Conservation (phyloP, 2,888 invertebrate species). For the Chymomyza procnemis region DNA sequence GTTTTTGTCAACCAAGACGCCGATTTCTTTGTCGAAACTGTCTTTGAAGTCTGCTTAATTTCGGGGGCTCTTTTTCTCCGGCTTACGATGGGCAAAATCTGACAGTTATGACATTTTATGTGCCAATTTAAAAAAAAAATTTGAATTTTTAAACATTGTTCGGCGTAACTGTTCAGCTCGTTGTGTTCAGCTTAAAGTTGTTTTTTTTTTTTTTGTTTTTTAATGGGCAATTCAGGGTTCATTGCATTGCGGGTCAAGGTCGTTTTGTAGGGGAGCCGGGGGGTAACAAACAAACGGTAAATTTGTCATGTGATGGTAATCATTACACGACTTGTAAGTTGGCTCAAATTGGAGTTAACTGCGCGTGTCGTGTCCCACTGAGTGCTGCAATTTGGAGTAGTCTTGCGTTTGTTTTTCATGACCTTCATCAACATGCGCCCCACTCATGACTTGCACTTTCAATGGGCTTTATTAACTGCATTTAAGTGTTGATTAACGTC, state of each 20-base stretch:
- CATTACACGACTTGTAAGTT: not conserved
- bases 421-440: not conserved
- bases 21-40: not conserved
- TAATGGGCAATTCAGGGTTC: conserved; percentile 48
- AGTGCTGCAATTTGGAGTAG: not conserved
- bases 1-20: not conserved
- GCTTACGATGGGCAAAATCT: not conserved
- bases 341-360: not conserved
- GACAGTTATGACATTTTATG: conserved; percentile 68
- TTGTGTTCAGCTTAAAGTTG: conserved; percentile 23
- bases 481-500: not conserved
- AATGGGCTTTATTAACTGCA: not conserved
- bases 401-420: not conserved
- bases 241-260: conserved; percentile 67
- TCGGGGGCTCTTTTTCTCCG: not conserved
- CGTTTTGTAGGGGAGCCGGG: conserved; percentile 17
- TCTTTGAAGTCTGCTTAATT: not conserved
- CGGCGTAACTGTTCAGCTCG: conserved; percentile 43
- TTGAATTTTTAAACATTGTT: conserved; percentile 27
- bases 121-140: conserved; percentile 44
- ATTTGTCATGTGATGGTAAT: not conserved
- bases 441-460: not conserved
- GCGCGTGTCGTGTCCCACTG: not conserved
- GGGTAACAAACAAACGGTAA: not conserved
- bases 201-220: conserved; percentile 17